These are phyloP conservation scores for Argyrosomus regius DNA, from an alignment of 2,797 vertebrate genomes.

Conservation along the genomic window DNA sequence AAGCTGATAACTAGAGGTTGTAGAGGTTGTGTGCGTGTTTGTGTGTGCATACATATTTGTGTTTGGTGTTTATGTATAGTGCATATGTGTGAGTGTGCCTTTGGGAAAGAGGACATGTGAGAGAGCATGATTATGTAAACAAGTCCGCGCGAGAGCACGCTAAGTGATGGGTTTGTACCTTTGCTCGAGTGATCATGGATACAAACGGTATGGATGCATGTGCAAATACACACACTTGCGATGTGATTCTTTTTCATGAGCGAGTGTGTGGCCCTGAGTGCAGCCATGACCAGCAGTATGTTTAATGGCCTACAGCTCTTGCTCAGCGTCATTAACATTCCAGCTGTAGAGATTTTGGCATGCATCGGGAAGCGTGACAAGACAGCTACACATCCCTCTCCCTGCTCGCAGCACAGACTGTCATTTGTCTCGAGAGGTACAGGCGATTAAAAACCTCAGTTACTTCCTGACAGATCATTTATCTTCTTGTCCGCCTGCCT, in stretches of 20 bases:
- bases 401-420: conserved; percentile 31
- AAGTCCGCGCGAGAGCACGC: neutral
- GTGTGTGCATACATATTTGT: conserved; percentile 29
- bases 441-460: conserved; percentile 21
- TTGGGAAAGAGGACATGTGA: conserved; percentile 18
- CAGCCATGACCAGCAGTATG: conserved; percentile 26
- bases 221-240: neutral
- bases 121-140: neutral
- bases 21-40: conserved; percentile 47
- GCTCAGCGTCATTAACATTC: conserved; percentile 84
- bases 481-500: conserved; percentile 29
- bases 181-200: neutral
- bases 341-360: conserved; percentile 78
- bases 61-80: conserved; percentile 53
- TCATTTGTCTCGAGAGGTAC: conserved; percentile 25
- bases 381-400: conserved; percentile 70
- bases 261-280: conserved; percentile 41
- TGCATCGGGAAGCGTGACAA: conserved; percentile 75
- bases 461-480: conserved; percentile 45
- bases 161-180: neutral
- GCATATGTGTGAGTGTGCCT: conserved; percentile 18
- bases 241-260: neutral
- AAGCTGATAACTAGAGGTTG: conserved; percentile 77
- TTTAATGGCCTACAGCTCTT: conserved; percentile 67
- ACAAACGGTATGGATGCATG: conserved; percentile 4